Evolutionary conservation across 1,140 invertebrate genomes (phyloP), one percentile per base, ranked within the genome.

Genomic region (Anadara kagoshimensis): DNA sequence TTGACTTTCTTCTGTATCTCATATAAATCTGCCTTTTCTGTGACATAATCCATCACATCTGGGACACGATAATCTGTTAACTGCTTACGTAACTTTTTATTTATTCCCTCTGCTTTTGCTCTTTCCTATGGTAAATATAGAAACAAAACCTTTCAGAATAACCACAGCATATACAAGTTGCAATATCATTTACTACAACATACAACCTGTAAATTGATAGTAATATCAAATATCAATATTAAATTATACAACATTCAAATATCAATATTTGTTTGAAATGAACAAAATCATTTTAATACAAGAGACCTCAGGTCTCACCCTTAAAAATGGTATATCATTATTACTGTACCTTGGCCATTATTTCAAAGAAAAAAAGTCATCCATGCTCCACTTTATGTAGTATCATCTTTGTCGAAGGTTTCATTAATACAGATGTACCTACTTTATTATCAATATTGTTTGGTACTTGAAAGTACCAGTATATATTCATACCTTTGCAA

Each of bases 21-120:
- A 75, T 89, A 89, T 22, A 89, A 68, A 63, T 86, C 81, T 43
- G 87, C 87, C 63, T 87, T 89, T 57, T 88, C 87, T 54, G 74
- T 75, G 4, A 90, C 88, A 78, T 89, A 90, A 24, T 89, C 87
- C 85, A 89, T 89, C 1, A 90, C 87, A 24, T 86, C 85, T 20
- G 89, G 89, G 12, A 90, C 87, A n/a, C 80, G 66, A 69, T 83
- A 90, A 67, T 88, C 85, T 53, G 83, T 76, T 54, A 89, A 61
- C 77, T 90, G 85, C 59, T 85, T 81, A 26, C 86, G 82, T 36
- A 89, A 74, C 72, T 85, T 87, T 54, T 78, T 74, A 69, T 90
- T 89, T 18, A 87, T 88, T 44, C 79, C 81, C 67, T 89, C 89
- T 36, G 87, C 89, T 68, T 85, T 85, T 18, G 77, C 74, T 71